These are phyloP conservation scores for Aplodontia rufa DNA, from an alignment of 2,113 vertebrate species.

Conservation along the genomic window DNA sequence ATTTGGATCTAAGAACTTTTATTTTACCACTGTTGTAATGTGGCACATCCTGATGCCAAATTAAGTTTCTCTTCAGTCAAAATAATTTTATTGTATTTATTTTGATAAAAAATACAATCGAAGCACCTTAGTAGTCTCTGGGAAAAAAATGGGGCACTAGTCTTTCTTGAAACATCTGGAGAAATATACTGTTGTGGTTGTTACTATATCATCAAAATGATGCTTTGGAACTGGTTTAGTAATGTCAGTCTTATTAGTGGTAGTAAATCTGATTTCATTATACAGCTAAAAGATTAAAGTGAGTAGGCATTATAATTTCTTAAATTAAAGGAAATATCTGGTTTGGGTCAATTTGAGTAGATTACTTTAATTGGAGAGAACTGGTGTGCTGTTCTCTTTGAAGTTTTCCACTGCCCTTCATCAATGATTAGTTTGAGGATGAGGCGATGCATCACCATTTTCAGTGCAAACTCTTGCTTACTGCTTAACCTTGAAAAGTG, in stretches of 20 bases:
- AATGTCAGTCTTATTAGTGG: conserved; percentile 28
- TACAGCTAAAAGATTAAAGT: conserved; percentile 15
- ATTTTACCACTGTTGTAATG: background rate
- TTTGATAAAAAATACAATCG: background rate
- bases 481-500: background rate
- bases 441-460: conserved; percentile 5
- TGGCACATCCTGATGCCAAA: background rate
- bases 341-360: conserved; percentile 56
- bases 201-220: conserved; percentile 45
- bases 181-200: conserved; percentile 6
- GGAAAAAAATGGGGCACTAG: background rate
- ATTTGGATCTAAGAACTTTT: background rate
- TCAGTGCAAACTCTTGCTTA: conserved; percentile 40
- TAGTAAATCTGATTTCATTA: conserved; percentile 45
- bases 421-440: conserved; percentile 17
- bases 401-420: background rate
- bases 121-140: background rate
- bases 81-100: background rate
- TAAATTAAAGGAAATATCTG: conserved; percentile 60
- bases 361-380: conserved; percentile 34
- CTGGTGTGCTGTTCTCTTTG: conserved; percentile 57
- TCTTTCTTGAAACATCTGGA: conserved; percentile 46
- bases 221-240: background rate
- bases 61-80: background rate
- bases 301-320: background rate